Conservation (phyloP, 2,113 vertebrate genomes). For the Malurus alboscapulatus region DNA sequence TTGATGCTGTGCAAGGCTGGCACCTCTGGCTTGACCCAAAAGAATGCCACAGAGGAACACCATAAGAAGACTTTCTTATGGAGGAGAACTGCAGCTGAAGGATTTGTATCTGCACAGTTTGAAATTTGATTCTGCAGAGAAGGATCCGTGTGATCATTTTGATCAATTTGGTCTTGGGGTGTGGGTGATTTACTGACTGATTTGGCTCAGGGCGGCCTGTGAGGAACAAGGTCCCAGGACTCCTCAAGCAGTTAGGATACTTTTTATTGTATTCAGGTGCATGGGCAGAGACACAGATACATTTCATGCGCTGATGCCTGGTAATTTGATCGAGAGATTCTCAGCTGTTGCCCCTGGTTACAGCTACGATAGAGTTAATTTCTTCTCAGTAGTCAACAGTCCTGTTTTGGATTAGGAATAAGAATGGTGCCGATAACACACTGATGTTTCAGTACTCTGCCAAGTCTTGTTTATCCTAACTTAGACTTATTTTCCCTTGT, state of each 20-base stretch:
- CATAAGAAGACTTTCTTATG: rapidly evolving
- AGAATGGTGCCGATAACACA: background rate
- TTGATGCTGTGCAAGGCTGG: rapidly evolving
- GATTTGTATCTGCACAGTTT: rapidly evolving
- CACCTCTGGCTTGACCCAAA: background rate
- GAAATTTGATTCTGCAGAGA: background rate
- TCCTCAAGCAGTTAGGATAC: too few species aligned
- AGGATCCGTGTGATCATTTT: background rate
- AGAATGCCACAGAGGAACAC: rapidly evolving
- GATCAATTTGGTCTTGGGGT: background rate
- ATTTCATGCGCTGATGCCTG: too few species aligned
- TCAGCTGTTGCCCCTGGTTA: background rate
- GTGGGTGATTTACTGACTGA: too few species aligned
- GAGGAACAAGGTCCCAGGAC: background rate
- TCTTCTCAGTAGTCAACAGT: background rate
- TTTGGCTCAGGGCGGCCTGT: background rate
- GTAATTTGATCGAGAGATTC: background rate
- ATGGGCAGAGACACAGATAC: too few species aligned
- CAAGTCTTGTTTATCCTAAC: background rate
- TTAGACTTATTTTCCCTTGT: too few species aligned
- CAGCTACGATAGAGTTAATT: background rate
- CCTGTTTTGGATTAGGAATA: background rate
- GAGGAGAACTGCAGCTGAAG: background rate
- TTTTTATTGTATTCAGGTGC: background rate
- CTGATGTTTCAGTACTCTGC: background rate